Percentiles rank a stretch among this genome's conserved stretches.
Evolutionary conservation across 1,140 invertebrate species (phyloP).

Genomic region (Drosophila malerkotliana): DNA sequence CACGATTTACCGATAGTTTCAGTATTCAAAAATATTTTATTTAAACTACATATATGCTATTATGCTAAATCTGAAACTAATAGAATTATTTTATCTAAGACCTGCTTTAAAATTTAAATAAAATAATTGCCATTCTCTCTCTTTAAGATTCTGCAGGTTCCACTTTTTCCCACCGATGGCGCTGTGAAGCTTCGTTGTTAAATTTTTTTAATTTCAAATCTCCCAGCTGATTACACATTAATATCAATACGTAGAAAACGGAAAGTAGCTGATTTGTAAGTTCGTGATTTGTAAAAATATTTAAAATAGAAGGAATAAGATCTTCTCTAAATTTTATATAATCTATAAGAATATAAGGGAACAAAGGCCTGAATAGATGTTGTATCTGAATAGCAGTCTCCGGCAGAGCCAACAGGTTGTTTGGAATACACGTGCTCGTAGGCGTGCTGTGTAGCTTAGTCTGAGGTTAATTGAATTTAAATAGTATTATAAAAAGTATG

Average conservation of each 20-base stretch:
- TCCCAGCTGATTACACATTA: not conserved
- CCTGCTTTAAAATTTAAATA: not conserved
- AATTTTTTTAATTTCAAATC: not conserved
- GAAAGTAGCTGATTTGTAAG: not conserved
- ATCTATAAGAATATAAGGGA: not conserved
- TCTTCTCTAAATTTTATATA: no score
- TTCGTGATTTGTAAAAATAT: not conserved
- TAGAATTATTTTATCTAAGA: not conserved
- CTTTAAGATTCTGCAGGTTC: no score
- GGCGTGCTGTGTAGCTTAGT: slow-evolving; percentile 15
- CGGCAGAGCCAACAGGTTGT: slow-evolving; percentile 53
- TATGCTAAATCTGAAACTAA: not conserved
- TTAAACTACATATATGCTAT: no score
- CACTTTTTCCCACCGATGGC: not conserved
- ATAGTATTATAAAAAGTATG: slow-evolving; percentile 46
- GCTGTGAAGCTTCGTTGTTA: not conserved
- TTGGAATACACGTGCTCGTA: slow-evolving; percentile 24
- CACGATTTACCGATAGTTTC: no score
- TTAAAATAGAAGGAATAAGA: not conserved
- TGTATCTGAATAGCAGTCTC: not conserved
- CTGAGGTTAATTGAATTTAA: slow-evolving; percentile 37
- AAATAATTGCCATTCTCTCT: not conserved
- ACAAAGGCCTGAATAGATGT: not conserved
- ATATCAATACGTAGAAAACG: no score
- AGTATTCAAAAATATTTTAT: no score